Percentiles rank a stretch among this genome's conserved stretches.
phyloP scores from a whole-genome alignment of 23 tunicate genomes.

The Trididemnum clinides region DNA sequence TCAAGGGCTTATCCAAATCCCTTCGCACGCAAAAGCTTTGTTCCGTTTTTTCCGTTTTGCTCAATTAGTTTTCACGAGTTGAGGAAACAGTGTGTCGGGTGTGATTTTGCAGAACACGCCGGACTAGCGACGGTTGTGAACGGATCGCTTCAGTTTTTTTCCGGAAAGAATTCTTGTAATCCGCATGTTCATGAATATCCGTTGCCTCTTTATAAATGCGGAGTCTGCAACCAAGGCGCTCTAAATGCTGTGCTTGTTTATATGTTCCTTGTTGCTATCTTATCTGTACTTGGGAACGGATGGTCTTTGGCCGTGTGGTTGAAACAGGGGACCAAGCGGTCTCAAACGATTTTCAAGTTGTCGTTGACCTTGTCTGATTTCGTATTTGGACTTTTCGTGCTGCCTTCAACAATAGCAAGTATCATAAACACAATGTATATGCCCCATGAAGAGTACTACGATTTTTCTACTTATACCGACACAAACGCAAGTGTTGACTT shows the following conservation, averaged over 20 bases:
- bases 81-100: conserved; percentile 6
- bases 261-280: conserved; percentile 1
- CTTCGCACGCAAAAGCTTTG: too few species aligned
- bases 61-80: background rate
- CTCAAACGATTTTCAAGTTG: conserved; percentile 45
- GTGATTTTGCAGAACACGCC: background rate
- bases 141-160: background rate
- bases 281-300: conserved; percentile 8
- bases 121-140: background rate
- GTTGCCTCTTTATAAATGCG: conserved; percentile 41
- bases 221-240: conserved; percentile 8
- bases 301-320: conserved; percentile 57
- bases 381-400: conserved; percentile 35
- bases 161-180: background rate
- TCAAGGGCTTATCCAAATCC: too few species aligned
- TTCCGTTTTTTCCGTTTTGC: conserved; percentile 36
- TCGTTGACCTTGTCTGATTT: conserved; percentile 54
- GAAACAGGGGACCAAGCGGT: conserved; percentile 2
- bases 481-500: background rate
- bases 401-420: conserved; percentile 17
- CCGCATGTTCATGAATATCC: conserved; percentile 32
- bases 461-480: conserved; percentile 7
- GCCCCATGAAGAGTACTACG: conserved; percentile 44
- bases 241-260: conserved; percentile 27
- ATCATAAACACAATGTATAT: conserved; percentile 19